Evolutionary conservation across 2,888 invertebrate genomes (phyloP).

Genomic region (Latheticus oryzae): DNA sequence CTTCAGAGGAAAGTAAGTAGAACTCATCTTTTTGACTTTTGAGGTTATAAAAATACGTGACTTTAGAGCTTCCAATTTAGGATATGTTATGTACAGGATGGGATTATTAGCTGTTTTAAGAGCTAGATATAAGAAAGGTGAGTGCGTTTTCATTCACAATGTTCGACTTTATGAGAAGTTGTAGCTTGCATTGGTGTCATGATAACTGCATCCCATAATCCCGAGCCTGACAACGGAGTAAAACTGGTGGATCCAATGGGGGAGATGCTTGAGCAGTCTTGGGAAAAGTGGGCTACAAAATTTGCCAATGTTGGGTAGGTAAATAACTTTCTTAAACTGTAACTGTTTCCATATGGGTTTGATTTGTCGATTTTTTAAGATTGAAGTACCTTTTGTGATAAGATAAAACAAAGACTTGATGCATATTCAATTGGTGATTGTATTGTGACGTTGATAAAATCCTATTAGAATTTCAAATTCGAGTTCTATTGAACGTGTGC

Average conservation of each 20-base stretch:
- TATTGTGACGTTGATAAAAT: no score
- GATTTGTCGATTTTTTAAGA: no score
- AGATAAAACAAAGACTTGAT: no score
- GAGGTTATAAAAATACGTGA: conserved; percentile 45
- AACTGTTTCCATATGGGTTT: not conserved
- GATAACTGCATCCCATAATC: conserved; percentile 99
- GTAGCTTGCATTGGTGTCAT: conserved; percentile 91
- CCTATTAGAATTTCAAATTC: conserved; percentile 7
- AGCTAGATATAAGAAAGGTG: conserved; percentile 85
- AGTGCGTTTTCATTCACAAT: conserved; percentile 44
- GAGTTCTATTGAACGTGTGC: no score
- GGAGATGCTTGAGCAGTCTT: conserved; percentile 93
- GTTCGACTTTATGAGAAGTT: conserved; percentile 34
- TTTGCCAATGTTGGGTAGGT: conserved; percentile 84
- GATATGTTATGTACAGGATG: conserved; percentile 95
- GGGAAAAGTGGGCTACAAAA: conserved; percentile 91
- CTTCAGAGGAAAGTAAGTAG: conserved; percentile 81
- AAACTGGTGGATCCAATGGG: conserved; percentile 96
- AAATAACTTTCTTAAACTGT: not conserved
- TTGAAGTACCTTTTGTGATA: no score
- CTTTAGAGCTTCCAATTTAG: conserved; percentile 81
- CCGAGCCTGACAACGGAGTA: conserved; percentile 95
- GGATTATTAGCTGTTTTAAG: conserved; percentile 91
- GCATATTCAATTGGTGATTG: no score
- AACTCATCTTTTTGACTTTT: conserved; percentile 35